phyloP scores from a whole-genome alignment of 92 coral and sea anemone genomes.

The Epizoanthus illoricatus region DNA sequence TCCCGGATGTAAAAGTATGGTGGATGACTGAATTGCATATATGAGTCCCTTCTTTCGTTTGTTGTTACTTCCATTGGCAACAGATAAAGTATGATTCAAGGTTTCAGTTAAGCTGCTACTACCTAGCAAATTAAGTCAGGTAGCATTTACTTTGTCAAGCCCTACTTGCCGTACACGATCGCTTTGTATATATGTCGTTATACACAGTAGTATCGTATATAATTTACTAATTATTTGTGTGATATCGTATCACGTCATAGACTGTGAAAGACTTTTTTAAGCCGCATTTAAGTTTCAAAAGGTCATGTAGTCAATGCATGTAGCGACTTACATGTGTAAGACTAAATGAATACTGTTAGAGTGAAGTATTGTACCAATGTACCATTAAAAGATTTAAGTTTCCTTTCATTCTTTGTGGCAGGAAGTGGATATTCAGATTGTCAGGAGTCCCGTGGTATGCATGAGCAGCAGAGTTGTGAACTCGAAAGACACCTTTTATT shows the following conservation, averaged over 20 bases:
- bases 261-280: too few species aligned
- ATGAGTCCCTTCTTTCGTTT: background rate
- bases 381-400: too few species aligned
- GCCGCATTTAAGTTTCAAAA: too few species aligned
- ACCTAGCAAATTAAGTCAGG: background rate
- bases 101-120: background rate
- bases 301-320: too few species aligned
- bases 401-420: background rate
- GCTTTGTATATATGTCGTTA: background rate
- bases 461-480: slow-evolving; percentile 17
- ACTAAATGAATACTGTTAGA: too few species aligned
- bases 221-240: too few species aligned
- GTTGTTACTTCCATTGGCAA: background rate
- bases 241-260: too few species aligned
- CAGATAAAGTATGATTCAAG: background rate
- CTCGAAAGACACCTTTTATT: slow-evolving; percentile 17
- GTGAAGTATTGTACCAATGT: too few species aligned
- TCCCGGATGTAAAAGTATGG: slow-evolving; percentile 50
- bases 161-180: background rate
- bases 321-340: too few species aligned
- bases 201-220: too few species aligned
- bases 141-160: background rate
- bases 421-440: background rate
- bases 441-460: slow-evolving; percentile 7
- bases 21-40: background rate